Conservation (phyloP, 1,140 invertebrate species). For the Calephelis virginiensis region DNA sequence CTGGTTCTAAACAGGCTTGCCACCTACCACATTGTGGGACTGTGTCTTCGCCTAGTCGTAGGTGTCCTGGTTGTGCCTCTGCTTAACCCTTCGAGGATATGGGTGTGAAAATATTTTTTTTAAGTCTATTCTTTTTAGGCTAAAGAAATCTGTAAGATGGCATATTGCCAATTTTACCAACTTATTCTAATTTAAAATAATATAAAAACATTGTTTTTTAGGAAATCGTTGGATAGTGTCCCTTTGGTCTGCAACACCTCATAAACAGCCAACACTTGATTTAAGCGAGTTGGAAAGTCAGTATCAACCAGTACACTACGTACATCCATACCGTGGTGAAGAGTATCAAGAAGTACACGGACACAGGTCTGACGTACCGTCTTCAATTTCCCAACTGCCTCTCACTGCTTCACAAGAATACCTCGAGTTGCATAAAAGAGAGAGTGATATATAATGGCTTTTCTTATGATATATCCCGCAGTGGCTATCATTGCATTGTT, state of each 20-base stretch:
- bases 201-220: slow-evolving; percentile 45
- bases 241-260: slow-evolving; percentile 89
- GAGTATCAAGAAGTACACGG: slow-evolving; percentile 50
- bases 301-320: slow-evolving; percentile 46
- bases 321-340: slow-evolving; percentile 48
- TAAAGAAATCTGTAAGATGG: no score
- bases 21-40: no score
- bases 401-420: slow-evolving; percentile 80
- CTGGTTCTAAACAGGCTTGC: no score
- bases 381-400: slow-evolving; percentile 60
- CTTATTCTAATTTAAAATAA: slow-evolving; percentile 6
- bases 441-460: slow-evolving; percentile 90
- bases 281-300: slow-evolving; percentile 84
- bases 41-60: no score
- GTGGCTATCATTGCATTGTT: slow-evolving; percentile 85
- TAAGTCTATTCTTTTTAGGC: no score
- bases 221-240: slow-evolving; percentile 91
- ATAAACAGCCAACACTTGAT: slow-evolving; percentile 90
- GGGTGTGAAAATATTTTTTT: no score
- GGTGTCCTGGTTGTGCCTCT: no score
- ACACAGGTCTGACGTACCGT: slow-evolving; percentile 44
- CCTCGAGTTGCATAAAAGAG: slow-evolving; percentile 87
- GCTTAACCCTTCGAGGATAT: no score
- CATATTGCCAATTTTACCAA: no score
- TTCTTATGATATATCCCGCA: slow-evolving; percentile 87